Base-by-base conservation (phyloP, 1,140 invertebrate species). In the Temnothorax curvispinosus region DNA sequence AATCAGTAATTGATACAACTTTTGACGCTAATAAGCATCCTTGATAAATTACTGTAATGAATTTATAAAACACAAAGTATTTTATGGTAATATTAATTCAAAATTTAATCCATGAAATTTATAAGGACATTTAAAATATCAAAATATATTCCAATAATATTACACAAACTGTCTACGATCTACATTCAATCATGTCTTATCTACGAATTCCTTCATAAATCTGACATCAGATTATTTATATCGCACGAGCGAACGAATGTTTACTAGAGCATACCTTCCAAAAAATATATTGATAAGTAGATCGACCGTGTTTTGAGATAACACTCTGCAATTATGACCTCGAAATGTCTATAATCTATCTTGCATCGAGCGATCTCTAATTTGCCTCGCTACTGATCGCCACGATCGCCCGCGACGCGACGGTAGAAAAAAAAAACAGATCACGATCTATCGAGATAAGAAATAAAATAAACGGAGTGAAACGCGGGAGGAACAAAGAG, bases 321-420 rank as follows among this genome's bases (percentile, higher is more conserved):
- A 69, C 8, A n/a, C n/a, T 52, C 47, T 69, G 35, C 64, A 54
- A 56, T 56, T 69, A 81, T 13, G 64, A 38, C 47, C 77, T 54
- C 76, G 11, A 81, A 81, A 54, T 56, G 47, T 81, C 62, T 67
- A 27, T 35, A 8, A 78, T 78, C 35, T 81, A 56, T 71, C 65
- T 56, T 41, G 15, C 8, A 54, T 71, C 35, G 21, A 27, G 27
- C 27, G 27, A 69, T 81, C 64, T 81, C 64, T 71, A 71, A 71
- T 41, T 81, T 54, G 32, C n/a, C 11, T 80, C 47, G 62, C 35
- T 69, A 54, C 35, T 41, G n/a, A 81, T 44, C 35, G 62, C n/a
- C 47, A 27, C 27, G 27, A 27, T 1, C 27, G 27, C 27, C 27
- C 27, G 1, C 27, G 27, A 27, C 27, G 27, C 27, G 27, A 27